Percentiles rank a stretch among this genome's conserved stretches.
Evolutionary conservation across 2,797 vertebrate genomes (phyloP).

Genomic region (Acomys russatus): DNA sequence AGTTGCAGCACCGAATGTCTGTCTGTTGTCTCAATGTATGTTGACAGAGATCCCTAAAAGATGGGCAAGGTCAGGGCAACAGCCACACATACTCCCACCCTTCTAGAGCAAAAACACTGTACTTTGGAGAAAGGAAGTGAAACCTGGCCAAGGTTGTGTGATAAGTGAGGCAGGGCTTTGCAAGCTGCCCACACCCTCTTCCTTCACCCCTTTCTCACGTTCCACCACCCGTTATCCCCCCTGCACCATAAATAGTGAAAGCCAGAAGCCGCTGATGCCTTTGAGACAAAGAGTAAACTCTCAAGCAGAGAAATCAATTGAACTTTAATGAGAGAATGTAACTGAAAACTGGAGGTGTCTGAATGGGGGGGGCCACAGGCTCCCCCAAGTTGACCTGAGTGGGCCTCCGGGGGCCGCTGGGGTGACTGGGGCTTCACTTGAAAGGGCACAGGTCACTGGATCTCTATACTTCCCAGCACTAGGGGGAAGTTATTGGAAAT

Average conservation of each 20-base stretch:
- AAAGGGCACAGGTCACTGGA: not conserved
- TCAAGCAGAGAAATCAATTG: conserved; percentile 71
- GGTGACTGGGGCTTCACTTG: not conserved
- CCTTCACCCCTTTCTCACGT: not conserved
- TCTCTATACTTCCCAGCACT: conserved; percentile 36
- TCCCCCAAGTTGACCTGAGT: conserved; percentile 50
- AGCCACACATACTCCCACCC: not conserved
- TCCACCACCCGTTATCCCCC: not conserved
- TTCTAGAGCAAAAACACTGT: not conserved
- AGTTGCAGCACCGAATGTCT: conserved; percentile 6
- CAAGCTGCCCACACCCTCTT: not conserved
- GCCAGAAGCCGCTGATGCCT: not conserved
- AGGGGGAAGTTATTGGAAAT: conserved; percentile 4
- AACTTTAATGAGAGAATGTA: conserved; percentile 39
- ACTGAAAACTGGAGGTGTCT: conserved; percentile 11
- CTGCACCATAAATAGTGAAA: conserved; percentile 27
- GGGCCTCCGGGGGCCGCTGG: not conserved
- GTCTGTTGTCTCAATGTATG: not conserved
- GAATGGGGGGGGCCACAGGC: not conserved
- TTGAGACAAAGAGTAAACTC: conserved; percentile 67
- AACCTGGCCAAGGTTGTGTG: not conserved
- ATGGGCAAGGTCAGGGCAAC: not conserved
- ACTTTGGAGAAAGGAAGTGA: conserved; percentile 33
- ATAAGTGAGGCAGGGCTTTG: conserved; percentile 11
- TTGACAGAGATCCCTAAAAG: not conserved